Evolutionary conservation across 2,888 invertebrate genomes (phyloP), one percentile per base, ranked within the genome.

Genomic region (Kuschelorhynchus macadamiae): DNA sequence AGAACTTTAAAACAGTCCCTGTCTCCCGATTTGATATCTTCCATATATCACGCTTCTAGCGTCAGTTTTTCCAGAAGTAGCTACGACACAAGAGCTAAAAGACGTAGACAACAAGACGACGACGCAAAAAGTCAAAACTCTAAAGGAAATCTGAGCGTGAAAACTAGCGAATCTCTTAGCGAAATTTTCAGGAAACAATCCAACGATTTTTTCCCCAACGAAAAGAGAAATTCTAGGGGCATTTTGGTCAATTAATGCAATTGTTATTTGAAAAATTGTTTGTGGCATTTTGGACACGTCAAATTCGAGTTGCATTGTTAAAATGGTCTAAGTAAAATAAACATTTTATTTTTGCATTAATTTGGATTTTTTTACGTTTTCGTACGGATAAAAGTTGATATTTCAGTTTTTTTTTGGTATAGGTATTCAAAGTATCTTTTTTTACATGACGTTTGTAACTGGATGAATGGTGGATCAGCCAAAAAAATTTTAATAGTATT

Each of bases 111-210:
- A 7, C 12, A 16, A 5, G 17, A 25, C 2, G 36, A 50, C 11
- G 17, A 25, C 2, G 36, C 44, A 14, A 50, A 56, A 12, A 53
- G 17, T n/a, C n/a, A 52, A 12, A 47, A 49, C 9, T 49, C 57
- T 0, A 25, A 4, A 9, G 39, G 32, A 21, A 14, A 39, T 2
- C 21, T 70, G 5, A 57, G 57, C 12, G 12, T 62, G 14, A 62
- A 20, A 36, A 57, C 60, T 8, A 70, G 60, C 42, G 59, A 50
- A 17, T 70, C 70, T 11, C 18, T 70, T 3, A 67, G 53, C 18
- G 70, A 70, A 52, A 8, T 70, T 11, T 67, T 57, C 12, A 39
- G 53, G 20, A 70, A 70, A 33, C 25, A 42, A n/a, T 66, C 67
- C 3, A 46, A 44, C 25, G 52, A 66, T n/a, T 55, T 41, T 32